phyloP scores from a whole-genome alignment of 2,888 invertebrate genomes.

The Endomychus coccineus region DNA sequence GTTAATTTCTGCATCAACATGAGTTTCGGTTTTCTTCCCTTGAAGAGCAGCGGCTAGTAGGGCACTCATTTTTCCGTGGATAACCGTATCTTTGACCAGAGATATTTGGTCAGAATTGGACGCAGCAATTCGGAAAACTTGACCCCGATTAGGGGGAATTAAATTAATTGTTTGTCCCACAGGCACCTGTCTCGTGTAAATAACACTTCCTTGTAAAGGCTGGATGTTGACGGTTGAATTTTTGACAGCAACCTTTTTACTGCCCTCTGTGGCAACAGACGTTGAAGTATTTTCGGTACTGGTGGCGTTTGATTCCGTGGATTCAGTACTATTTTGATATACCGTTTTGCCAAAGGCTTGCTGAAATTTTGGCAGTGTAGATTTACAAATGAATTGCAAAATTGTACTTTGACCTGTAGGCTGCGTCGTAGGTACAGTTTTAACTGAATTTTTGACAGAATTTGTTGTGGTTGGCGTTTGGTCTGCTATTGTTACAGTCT shows the following conservation, averaged over 20 bases:
- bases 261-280: constrained; percentile 18
- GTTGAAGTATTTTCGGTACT: constrained; percentile 20
- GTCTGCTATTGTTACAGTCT: constrained; percentile 17
- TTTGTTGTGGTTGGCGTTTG: constrained; percentile 25
- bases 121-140: constrained; percentile 42
- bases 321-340: constrained; percentile 41
- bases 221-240: constrained; percentile 51
- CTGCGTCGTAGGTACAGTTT: constrained; percentile 25
- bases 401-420: constrained; percentile 36
- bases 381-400: constrained; percentile 58
- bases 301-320: constrained; percentile 23
- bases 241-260: constrained; percentile 44
- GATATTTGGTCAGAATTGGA: constrained; percentile 41
- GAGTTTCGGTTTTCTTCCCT: constrained; percentile 34
- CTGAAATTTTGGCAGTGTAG: constrained; percentile 65
- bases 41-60: constrained; percentile 45
- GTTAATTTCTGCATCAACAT: constrained; percentile 16
- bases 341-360: constrained; percentile 72
- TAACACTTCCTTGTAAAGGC: constrained; percentile 60
- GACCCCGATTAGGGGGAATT: constrained; percentile 44
- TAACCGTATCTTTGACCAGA: constrained; percentile 43
- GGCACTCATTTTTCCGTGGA: constrained; percentile 45
- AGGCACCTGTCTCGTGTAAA: constrained; percentile 65
- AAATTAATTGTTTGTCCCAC: constrained; percentile 55
- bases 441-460: constrained; percentile 20